These are phyloP conservation scores for Scomber colias DNA, from an alignment of 2,113 vertebrate species.

Conservation along the genomic window DNA sequence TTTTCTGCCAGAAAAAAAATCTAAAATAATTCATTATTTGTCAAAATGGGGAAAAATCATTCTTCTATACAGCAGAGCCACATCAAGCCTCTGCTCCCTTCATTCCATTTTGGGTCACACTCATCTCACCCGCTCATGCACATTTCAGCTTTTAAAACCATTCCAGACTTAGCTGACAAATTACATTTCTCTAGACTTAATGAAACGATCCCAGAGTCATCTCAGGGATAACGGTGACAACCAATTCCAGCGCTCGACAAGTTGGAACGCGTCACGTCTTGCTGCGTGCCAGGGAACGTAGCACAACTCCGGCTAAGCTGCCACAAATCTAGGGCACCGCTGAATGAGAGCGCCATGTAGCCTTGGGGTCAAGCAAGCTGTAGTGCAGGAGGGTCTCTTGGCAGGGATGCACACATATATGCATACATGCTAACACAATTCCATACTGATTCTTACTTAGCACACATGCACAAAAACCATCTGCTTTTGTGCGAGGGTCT, in stretches of 20 bases:
- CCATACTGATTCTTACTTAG: constrained; percentile 19
- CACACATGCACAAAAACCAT: constrained; percentile 33
- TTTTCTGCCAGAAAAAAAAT: too few relatives aligned
- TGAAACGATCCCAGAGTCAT: constrained; percentile 55
- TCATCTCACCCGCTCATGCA: constrained; percentile 26
- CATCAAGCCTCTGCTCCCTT: constrained; percentile 13
- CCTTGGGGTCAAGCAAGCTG: constrained; percentile 67
- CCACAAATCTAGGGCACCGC: constrained; percentile 71
- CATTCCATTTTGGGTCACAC: constrained; percentile 48
- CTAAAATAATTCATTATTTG: too few relatives aligned
- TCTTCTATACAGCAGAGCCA: background rate
- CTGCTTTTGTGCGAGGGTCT: too few relatives aligned
- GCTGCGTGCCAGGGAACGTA: constrained; percentile 31
- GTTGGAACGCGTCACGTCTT: constrained; percentile 52
- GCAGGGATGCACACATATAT: constrained; percentile 27
- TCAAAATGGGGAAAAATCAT: background rate
- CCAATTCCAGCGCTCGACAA: constrained; percentile 44
- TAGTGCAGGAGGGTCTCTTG: constrained; percentile 22
- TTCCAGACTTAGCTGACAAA: constrained; percentile 57
- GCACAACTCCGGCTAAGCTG: constrained; percentile 50
- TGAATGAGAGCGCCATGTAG: constrained; percentile 51
- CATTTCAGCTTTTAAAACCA: constrained; percentile 44
- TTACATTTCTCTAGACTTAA: constrained; percentile 41
- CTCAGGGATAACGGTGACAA: constrained; percentile 30
- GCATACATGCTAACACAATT: constrained; percentile 20